phyloP scores from a whole-genome alignment of 2,797 vertebrate species.

The Microctenopoma lineatum region DNA sequence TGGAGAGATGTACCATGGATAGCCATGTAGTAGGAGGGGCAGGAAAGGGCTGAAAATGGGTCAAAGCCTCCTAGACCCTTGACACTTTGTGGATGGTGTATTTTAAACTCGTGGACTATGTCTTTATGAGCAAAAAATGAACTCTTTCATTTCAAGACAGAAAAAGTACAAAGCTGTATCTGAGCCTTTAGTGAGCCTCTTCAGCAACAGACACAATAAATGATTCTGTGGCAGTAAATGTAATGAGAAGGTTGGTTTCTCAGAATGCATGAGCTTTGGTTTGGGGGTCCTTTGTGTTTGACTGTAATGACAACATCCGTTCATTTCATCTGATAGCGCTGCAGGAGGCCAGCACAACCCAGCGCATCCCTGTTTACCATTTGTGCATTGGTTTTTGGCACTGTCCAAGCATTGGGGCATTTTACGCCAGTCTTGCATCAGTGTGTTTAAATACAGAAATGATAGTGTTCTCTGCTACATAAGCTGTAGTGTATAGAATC shows the following conservation, averaged over 20 bases:
- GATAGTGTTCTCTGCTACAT: slow-evolving; percentile 59
- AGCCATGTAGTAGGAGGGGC: slow-evolving; percentile 35
- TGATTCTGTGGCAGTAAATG: not conserved
- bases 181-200: not conserved
- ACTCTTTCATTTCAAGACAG: slow-evolving; percentile 13
- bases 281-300: slow-evolving; percentile 35
- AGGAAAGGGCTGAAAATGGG: slow-evolving; percentile 56
- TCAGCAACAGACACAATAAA: not conserved
- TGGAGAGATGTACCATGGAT: slow-evolving; percentile 39
- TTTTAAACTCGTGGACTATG: slow-evolving; percentile 47
- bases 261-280: not conserved
- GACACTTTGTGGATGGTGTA: slow-evolving; percentile 42
- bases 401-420: slow-evolving; percentile 58
- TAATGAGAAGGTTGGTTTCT: not conserved
- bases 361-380: slow-evolving; percentile 70
- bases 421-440: slow-evolving; percentile 71
- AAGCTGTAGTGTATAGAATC: slow-evolving; percentile 33
- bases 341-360: slow-evolving; percentile 56
- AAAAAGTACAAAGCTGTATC: slow-evolving; percentile 7
- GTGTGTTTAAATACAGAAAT: slow-evolving; percentile 69
- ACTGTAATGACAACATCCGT: slow-evolving; percentile 42
- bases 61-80: slow-evolving; percentile 62
- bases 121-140: slow-evolving; percentile 41
- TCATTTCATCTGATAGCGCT: slow-evolving; percentile 45
- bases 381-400: slow-evolving; percentile 56